Base-by-base conservation (phyloP, 2,888 invertebrate genomes). In the Trichopoda pennipes region DNA sequence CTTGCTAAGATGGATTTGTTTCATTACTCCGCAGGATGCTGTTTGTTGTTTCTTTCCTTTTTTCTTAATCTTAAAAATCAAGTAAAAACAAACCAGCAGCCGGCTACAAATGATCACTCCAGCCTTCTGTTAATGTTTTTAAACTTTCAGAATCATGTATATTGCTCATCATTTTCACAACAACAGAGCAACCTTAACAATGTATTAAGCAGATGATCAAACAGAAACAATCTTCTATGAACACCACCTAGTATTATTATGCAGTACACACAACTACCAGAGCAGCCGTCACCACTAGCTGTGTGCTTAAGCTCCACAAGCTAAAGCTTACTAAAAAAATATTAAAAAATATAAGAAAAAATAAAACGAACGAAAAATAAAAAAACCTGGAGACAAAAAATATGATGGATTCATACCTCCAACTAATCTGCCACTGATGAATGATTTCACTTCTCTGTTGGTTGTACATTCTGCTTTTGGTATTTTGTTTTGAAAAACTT, bases 341-440 rank as follows among this genome's bases (percentile, higher is more conserved):
- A 77, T 77, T 63, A 56, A 63, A 79, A 66, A 28, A 28, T 7
- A 28, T 63, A 56, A 56, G 68, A 66, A n/a, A n/a, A n/a, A n/a
- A n/a, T n/a, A n/a, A n/a, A n/a, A n/a, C n/a, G 55, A 68, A 73
- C 32, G 87, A 80, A 80, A 85, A 85, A 87, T 7, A 28, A 28
- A 28, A 8, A 28, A 88, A 53, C n/a, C 55, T 7, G 10, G 44
- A 56, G 68, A 68, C 55, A 32, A 61, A 47, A 55, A 66, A 35
- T 86, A 90, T 87, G 87, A 87, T 90, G 90, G 90, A 90, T 90
- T 90, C 87, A 85, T 90, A 90, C 90, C 91, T 88, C 90, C 90
- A 90, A 89, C 90, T 89, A 88, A 90, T 90, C 88, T 90, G 90
- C 90, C 90, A 90, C 91, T 90, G 90, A 90, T 90, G 90, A 90